A percentile compares a stretch with the other conserved stretches of the same genome.
Evolutionary conservation across 2,113 vertebrate species (phyloP).

Genomic region (Chelonoidis abingdonii): DNA sequence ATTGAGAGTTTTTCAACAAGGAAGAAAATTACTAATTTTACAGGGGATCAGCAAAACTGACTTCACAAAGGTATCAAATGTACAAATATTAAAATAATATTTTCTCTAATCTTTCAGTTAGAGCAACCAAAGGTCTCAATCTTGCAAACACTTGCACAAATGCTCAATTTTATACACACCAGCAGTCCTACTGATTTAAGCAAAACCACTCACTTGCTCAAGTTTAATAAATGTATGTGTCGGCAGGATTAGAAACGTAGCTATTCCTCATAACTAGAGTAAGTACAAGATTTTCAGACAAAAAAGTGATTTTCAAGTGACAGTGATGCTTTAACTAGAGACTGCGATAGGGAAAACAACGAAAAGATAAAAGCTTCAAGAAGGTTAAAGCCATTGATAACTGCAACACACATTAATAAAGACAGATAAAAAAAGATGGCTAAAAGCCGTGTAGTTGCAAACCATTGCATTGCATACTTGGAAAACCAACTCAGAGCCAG

Average conservation of each 20-base stretch:
- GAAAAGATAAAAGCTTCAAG: background rate
- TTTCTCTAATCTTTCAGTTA: background rate
- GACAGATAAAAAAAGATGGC: background rate
- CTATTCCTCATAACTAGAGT: fast-evolving
- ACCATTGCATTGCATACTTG: background rate
- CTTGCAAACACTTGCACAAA: background rate
- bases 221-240: fast-evolving
- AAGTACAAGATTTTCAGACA: background rate
- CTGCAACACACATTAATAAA: background rate
- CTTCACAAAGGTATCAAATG: background rate
- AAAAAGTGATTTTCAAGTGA: background rate
- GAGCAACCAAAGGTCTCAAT: background rate
- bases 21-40: background rate
- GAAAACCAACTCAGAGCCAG: background rate
- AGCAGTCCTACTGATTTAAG: background rate
- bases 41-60: background rate
- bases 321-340: fast-evolving
- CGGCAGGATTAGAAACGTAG: background rate
- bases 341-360: background rate
- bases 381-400: background rate
- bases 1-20: background rate
- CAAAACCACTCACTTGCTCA: background rate
- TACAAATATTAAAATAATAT: background rate
- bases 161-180: background rate
- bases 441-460: background rate